Evolutionary conservation across 2,113 vertebrate species (phyloP).

Genomic region (Tenebrosternarchus preto): DNA sequence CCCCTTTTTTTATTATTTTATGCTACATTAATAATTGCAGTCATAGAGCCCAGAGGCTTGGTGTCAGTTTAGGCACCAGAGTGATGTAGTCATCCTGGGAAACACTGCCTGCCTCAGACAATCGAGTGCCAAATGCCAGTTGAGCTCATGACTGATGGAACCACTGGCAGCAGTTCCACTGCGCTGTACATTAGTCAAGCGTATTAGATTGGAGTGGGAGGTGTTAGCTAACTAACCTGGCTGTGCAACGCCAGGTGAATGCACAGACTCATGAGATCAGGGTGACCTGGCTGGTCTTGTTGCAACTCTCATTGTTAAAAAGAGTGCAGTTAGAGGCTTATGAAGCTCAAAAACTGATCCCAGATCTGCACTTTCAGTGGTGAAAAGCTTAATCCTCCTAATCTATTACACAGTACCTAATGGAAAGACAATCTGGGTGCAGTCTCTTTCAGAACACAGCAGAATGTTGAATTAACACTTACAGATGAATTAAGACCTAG

Average conservation of each 20-base stretch:
- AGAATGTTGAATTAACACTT: too few relatives aligned
- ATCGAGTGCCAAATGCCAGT: neutral
- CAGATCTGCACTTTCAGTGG: too few relatives aligned
- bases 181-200: neutral
- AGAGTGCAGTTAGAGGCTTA: too few relatives aligned
- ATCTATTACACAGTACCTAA: too few relatives aligned
- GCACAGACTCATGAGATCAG: neutral
- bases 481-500: too few relatives aligned
- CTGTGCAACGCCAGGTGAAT: neutral
- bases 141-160: neutral
- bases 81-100: neutral
- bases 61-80: conserved; percentile 12
- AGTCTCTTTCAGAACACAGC: too few relatives aligned
- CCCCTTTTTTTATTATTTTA: conserved; percentile 43
- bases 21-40: conserved; percentile 45
- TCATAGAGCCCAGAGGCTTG: conserved; percentile 1
- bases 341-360: too few relatives aligned
- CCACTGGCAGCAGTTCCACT: neutral
- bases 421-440: too few relatives aligned
- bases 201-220: neutral
- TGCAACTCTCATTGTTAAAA: too few relatives aligned
- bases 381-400: too few relatives aligned
- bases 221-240: neutral
- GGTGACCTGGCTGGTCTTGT: too few relatives aligned
- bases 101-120: neutral